A percentile compares a stretch with the other conserved stretches of the same genome.
These are phyloP conservation scores for Azemiops feae DNA, from an alignment of 2,113 vertebrate genomes.

Conservation along the genomic window DNA sequence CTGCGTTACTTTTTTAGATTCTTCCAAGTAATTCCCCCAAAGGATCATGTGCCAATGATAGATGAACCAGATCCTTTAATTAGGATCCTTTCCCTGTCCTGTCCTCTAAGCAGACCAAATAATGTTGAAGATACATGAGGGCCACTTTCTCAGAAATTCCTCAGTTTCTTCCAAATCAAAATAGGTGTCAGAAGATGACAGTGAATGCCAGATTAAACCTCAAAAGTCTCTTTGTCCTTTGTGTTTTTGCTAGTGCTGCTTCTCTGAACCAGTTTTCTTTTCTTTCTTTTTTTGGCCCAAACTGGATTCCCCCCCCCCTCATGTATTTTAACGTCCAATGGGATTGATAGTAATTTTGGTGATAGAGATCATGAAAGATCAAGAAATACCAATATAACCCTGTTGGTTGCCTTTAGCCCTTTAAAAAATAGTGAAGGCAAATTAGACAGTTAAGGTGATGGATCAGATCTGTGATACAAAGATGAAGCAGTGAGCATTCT, in stretches of 20 bases:
- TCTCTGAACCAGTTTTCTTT: no score
- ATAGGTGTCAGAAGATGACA: neutral
- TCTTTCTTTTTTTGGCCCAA: neutral
- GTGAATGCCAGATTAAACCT: neutral
- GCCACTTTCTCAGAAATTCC: neutral
- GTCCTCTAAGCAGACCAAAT: neutral
- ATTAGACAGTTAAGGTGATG: neutral
- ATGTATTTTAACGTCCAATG: neutral
- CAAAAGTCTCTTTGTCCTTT: neutral
- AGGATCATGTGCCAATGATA: neutral
- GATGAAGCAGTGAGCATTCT: neutral
- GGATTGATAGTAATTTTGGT: neutral
- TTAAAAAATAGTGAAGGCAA: neutral
- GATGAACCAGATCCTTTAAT: neutral
- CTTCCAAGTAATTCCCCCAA: neutral
- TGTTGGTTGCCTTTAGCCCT: neutral
- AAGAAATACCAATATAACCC: neutral
- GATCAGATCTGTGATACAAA: neutral
- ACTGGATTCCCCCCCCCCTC: neutral
- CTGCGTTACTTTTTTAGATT: neutral
- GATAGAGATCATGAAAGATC: neutral
- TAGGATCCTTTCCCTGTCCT: neutral
- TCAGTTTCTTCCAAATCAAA: neutral
- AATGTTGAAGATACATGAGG: neutral
- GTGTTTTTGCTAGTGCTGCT: neutral